phyloP scores from a whole-genome alignment of 2,113 vertebrate species.

The Pipra filicauda region DNA sequence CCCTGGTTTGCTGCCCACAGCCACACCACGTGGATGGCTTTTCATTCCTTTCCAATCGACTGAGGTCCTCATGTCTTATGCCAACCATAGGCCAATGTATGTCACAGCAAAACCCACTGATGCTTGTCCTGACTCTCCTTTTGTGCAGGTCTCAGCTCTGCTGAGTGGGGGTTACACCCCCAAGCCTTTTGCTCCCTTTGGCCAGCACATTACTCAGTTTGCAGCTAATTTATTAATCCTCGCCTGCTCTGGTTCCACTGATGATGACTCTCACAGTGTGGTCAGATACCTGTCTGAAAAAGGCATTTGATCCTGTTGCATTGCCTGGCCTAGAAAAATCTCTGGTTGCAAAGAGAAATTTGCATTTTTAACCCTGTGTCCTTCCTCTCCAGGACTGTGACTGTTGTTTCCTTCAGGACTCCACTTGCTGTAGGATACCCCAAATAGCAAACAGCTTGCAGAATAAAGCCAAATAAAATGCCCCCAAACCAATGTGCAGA shows the following conservation, averaged over 20 bases:
- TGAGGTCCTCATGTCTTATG: fast-evolving
- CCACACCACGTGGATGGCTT: neutral
- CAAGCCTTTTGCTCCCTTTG: neutral
- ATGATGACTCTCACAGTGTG: fast-evolving
- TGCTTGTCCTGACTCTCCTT: neutral
- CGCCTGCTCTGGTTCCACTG: neutral
- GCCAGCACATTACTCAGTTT: fast-evolving
- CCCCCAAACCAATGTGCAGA: neutral
- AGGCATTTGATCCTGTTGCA: neutral
- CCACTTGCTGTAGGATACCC: neutral
- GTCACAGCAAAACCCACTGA: neutral
- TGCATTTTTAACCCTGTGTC: neutral
- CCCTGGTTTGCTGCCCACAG: neutral
- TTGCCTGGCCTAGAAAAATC: neutral
- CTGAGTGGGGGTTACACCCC: neutral
- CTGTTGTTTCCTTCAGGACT: neutral
- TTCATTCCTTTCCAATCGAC: neutral
- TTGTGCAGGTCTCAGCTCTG: fast-evolving
- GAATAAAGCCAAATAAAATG: neutral
- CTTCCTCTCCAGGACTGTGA: neutral
- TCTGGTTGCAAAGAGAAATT: neutral
- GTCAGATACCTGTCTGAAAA: neutral
- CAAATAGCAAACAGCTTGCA: neutral
- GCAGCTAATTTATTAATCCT: neutral
- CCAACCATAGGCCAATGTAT: neutral